Evolutionary conservation across 2,113 vertebrate species (phyloP), one percentile per base, ranked within the genome.

Genomic region (Prinia subflava): DNA sequence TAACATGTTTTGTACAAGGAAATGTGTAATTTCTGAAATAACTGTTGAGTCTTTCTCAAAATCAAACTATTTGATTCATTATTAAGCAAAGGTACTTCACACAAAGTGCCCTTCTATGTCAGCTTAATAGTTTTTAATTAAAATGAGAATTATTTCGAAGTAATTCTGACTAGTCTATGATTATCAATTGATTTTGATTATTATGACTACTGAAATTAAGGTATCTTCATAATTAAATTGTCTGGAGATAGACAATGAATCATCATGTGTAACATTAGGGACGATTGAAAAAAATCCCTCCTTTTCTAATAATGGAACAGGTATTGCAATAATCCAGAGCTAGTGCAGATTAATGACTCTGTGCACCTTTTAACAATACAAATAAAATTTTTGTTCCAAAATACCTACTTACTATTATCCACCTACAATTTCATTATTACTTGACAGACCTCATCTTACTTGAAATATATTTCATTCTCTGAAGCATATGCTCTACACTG

Each of bases 101-200:
- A 75, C 56, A 46, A 91, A 83, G 30, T 86, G 31, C 15, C 59
- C 49, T 63, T 92, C 77, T 94, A 68, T 74, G 80, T 90, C 90
- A 95, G 25, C 64, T 92, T 95, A 82, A 96, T 92, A 95, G 94
- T 95, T 97, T 95, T 97, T 79, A 96, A 97, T 94, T 87, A 28
- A 77, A 94, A 60, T 42, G 8, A 62, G 92, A 65, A 35, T 74
- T 88, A 37, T 82, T 91, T 88, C 89, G 85, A 88, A 92, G 69
- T 96, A 97, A 96, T 97, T 97, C 97, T 85, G 71, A 90, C 71
- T 83, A 91, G 35, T 92, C 69, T 96, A 44, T 94, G 60, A 87
- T 90, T 97, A 96, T 75, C 21, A 92, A 87, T 95, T 97, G 79
- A 96, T 97, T 97, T 96, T 39, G 39, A 10, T 39, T 95, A 90